These are phyloP conservation scores for Muricea muricata DNA, from an alignment of 92 coral and sea anemone species.

Conservation along the genomic window DNA sequence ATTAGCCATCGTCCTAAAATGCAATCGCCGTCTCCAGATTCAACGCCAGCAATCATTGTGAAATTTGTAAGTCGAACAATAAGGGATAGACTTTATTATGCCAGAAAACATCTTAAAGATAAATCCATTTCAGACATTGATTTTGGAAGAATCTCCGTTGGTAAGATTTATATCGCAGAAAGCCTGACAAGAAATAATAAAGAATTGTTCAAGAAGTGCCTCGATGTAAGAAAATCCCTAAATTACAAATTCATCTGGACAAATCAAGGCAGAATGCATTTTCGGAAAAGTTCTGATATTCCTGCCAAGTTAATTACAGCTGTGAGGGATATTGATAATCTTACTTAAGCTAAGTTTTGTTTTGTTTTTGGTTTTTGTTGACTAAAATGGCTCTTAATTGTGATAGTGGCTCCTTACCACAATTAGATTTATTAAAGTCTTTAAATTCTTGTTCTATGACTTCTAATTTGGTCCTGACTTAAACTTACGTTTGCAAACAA, in stretches of 20 bases:
- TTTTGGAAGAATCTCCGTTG: not conserved
- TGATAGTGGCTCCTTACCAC: not conserved
- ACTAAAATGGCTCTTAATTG: not conserved
- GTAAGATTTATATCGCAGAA: conserved; percentile 28
- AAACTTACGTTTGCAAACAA: not conserved
- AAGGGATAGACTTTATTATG: conserved; percentile 9
- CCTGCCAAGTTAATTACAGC: conserved; percentile 22
- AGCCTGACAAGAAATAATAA: conserved; percentile 14
- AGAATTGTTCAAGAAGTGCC: conserved; percentile 16
- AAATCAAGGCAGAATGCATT: not conserved
- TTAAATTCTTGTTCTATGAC: not conserved
- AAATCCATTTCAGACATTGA: conserved; percentile 21
- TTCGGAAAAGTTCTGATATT: not conserved
- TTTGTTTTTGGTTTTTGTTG: not conserved
- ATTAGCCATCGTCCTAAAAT: conserved; percentile 15
- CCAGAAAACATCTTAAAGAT: conserved; percentile 20
- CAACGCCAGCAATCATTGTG: conserved; percentile 28
- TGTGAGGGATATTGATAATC: not conserved
- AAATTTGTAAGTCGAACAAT: not conserved
- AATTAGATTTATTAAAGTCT: not conserved
- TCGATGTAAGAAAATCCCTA: not conserved
- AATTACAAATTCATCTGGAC: conserved; percentile 34
- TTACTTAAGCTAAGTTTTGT: not conserved
- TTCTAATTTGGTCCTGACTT: not conserved
- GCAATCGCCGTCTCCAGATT: not conserved